Conservation (phyloP, 2,113 vertebrate species). For the Chaenocephalus aceratus region DNA sequence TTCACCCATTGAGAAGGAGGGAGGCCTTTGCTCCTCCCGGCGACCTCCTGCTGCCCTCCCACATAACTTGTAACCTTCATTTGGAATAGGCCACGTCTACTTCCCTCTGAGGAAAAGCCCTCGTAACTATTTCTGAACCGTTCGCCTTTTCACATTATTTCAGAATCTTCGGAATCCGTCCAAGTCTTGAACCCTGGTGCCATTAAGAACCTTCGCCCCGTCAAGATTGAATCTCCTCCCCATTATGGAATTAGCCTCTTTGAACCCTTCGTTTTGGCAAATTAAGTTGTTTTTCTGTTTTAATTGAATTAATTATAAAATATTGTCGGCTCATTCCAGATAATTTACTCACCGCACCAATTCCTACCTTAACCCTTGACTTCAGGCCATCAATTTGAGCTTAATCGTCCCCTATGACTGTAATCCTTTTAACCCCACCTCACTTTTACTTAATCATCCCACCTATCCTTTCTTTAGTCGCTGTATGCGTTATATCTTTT, state of each 20-base stretch:
- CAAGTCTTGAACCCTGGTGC: constrained; percentile 25
- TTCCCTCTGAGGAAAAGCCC: constrained; percentile 32
- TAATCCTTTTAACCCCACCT: constrained; percentile 43
- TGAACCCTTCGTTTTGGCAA: neutral
- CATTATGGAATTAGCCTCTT: constrained; percentile 1
- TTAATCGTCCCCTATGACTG: constrained; percentile 46
- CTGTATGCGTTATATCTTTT: neutral
- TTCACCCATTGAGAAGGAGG: constrained; percentile 37
- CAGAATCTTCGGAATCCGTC: constrained; percentile 37
- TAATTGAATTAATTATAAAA: neutral
- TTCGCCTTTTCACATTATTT: constrained; percentile 35
- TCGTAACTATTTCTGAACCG: constrained; percentile 7
- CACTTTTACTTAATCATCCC: constrained; percentile 8
- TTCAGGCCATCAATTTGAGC: constrained; percentile 33
- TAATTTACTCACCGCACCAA: constrained; percentile 17
- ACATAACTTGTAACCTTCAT: constrained; percentile 60
- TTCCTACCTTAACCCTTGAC: constrained; percentile 37
- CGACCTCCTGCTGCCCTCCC: constrained; percentile 51
- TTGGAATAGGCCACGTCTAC: constrained; percentile 3
- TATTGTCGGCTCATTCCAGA: neutral
- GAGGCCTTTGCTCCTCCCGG: constrained; percentile 50
- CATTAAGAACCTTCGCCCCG: constrained; percentile 10
- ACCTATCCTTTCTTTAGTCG: constrained; percentile 7
- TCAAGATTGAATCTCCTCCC: constrained; percentile 24
- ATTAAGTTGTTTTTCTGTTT: neutral